Evolutionary conservation across 2,888 invertebrate genomes (phyloP), one percentile per base, ranked within the genome.

Genomic region (Drosophila rellima): DNA sequence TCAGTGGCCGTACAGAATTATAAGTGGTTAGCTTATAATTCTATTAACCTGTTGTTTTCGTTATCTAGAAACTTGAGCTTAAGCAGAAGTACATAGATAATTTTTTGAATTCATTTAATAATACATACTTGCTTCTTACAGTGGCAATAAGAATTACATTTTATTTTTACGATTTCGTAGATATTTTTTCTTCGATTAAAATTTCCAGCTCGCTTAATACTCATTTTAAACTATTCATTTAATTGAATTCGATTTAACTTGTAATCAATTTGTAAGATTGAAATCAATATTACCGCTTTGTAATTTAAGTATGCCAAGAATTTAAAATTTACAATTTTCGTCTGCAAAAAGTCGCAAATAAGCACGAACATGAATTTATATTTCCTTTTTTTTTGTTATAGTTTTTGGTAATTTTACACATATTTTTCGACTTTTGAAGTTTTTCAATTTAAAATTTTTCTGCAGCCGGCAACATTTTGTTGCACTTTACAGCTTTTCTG

Each of bases 311-410:
- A 51, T 31, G 23, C 15, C n/a, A 45, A 45, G 0, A 18, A 33
- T 15, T 56, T 39, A 13, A 5, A 48, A 54, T 15, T 4, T 20
- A 18, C 18, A 42, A 15, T 15, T 10, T 39, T 29, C 7, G 5
- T 0, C 18, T 31, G 17, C 45, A 29, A 47, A 47, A 55, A 60
- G 15, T 54, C 39, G 37, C 48, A 17, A 63, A 75, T 18, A 48
- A 55, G 82, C 86, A 88, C 86, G 80, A 55, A 42, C 80, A 39
- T 33, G 29, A 26, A 40, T 44, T 37, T 18, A 39, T 51, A 37
- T 17, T 42, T 45, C 59, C 59, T 20, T 39, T 57, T 40, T 39
- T 35, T 26, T 31, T 42, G 29, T 45, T 29, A 31, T 48, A 37
- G 54, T 37, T 48, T 20, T 65, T 18, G 15, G 11, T 51, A 31